A percentile compares a stretch with the other conserved stretches of the same genome.
These are phyloP conservation scores for Atta texana DNA, from an alignment of 1,140 invertebrate species.

Conservation along the genomic window DNA sequence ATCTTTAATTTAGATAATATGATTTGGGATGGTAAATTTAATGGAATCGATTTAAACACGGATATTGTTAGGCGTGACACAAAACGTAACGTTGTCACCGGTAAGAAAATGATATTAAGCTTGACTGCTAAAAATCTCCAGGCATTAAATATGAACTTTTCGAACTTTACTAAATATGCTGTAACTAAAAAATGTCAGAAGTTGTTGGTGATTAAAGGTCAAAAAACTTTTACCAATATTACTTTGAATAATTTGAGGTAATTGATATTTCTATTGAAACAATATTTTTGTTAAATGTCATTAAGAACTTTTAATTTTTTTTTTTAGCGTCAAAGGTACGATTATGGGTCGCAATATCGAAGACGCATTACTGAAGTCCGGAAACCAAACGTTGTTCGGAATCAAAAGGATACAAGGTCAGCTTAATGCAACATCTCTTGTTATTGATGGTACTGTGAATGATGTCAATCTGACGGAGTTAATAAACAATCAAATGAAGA, in stretches of 20 bases:
- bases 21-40: conserved; percentile 69
- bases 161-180: conserved; percentile 71
- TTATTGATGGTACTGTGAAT: conserved; percentile 73
- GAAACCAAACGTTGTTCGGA: conserved; percentile 71
- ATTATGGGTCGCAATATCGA: conserved; percentile 67
- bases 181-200: conserved; percentile 62
- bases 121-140: conserved; percentile 63
- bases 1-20: conserved; percentile 63
- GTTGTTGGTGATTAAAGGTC: conserved; percentile 67
- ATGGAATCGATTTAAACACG: conserved; percentile 75
- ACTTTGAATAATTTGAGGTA: conserved; percentile 71
- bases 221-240: conserved; percentile 74
- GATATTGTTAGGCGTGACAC: conserved; percentile 76
- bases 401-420: conserved; percentile 70
- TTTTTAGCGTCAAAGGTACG: conserved; percentile 68
- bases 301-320: not conserved
- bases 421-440: conserved; percentile 61
- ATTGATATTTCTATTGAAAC: not conserved
- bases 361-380: conserved; percentile 67
- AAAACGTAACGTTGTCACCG: conserved; percentile 72
- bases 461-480: conserved; percentile 73
- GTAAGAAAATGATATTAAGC: conserved; percentile 70
- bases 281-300: not conserved
- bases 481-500: conserved; percentile 69
- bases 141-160: conserved; percentile 65